A percentile compares a stretch with the other conserved stretches of the same genome.
Evolutionary conservation across 1,140 invertebrate species (phyloP).

Genomic region (Aporrectodea caliginosa): DNA sequence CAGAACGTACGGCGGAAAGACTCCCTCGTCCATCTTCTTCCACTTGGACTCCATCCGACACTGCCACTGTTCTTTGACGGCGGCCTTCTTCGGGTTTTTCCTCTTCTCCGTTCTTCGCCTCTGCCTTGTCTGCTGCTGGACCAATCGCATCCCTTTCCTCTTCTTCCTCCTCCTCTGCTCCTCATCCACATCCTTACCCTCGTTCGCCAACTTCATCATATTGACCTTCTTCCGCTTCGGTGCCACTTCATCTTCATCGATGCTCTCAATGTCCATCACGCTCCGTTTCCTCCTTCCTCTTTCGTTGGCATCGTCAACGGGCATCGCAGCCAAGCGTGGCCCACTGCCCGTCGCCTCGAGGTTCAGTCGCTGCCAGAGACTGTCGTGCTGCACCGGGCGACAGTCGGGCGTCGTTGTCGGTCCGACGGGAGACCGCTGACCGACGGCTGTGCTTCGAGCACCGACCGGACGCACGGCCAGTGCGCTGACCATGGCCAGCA

Average conservation of each 20-base stretch:
- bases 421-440: too few species aligned
- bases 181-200: too few species aligned
- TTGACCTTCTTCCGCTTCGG: too few species aligned
- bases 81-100: neutral
- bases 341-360: neutral
- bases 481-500: neutral
- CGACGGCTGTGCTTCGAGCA: neutral
- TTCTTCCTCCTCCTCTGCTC: neutral
- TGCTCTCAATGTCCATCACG: neutral
- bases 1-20: slow-evolving; percentile 25
- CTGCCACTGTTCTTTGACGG: slow-evolving; percentile 12
- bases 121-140: neutral
- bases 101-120: neutral
- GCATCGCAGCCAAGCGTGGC: neutral
- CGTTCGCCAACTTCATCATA: too few species aligned
- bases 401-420: neutral
- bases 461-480: neutral
- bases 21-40: slow-evolving; percentile 13
- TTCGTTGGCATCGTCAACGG: neutral
- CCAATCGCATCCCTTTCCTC: neutral
- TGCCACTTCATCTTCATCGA: neutral
- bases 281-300: neutral
- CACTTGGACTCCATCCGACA: slow-evolving; percentile 11
- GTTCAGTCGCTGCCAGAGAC: neutral
- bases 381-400: neutral